phyloP scores from a whole-genome alignment of 2,888 invertebrate species.

The Ceraclea dissimilis region DNA sequence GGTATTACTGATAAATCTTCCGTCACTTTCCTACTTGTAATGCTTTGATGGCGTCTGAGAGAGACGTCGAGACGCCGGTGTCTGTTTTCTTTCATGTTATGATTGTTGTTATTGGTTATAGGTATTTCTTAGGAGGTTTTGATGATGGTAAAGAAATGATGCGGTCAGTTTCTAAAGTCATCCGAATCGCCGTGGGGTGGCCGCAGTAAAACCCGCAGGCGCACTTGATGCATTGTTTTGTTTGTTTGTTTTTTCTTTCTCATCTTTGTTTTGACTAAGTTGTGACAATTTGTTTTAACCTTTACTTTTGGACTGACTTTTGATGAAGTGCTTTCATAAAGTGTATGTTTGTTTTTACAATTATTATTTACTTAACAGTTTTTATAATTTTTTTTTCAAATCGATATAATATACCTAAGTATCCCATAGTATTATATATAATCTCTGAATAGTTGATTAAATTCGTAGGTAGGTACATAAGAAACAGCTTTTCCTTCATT shows the following conservation, averaged over 20 bases:
- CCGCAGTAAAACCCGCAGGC: slow-evolving; percentile 2
- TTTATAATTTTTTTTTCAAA: no score
- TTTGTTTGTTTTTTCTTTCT: neutral
- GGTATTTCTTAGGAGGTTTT: neutral
- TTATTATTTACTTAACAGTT: no score
- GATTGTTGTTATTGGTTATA: neutral
- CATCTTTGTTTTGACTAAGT: neutral
- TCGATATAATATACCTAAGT: no score
- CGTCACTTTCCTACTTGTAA: neutral
- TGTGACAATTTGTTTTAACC: no score
- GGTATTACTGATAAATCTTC: neutral
- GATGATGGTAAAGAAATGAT: neutral
- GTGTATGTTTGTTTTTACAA: no score
- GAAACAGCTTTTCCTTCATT: no score
- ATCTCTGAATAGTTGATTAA: no score
- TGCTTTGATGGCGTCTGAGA: neutral
- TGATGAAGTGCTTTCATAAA: no score
- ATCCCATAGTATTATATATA: no score
- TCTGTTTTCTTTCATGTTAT: neutral
- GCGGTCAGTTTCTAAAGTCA: slow-evolving; percentile 4
- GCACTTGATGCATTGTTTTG: neutral
- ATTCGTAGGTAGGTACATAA: no score
- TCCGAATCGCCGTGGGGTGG: slow-evolving; percentile 4
- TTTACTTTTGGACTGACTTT: no score
- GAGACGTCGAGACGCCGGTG: neutral